Evolutionary conservation across 2,888 invertebrate genomes (phyloP).

Genomic region (Cataglyphis rosenhaueri): DNA sequence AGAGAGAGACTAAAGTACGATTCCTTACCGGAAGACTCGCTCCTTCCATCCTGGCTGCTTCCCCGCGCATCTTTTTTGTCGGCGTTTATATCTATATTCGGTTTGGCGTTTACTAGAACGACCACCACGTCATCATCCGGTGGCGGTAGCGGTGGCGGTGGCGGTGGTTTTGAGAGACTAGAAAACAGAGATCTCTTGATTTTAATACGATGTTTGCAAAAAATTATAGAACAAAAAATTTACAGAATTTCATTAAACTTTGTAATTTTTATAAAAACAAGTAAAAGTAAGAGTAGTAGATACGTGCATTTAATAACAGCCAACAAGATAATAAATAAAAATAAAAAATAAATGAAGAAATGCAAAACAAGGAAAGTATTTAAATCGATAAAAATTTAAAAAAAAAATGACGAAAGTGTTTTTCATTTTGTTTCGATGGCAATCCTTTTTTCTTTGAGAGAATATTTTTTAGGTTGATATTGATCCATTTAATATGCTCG

Average conservation of each 20-base stretch:
- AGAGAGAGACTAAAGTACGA: neutral
- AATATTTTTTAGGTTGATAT: neutral
- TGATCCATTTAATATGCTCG: neutral
- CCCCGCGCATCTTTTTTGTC: conserved; percentile 75
- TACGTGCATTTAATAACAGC: neutral
- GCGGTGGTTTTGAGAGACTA: conserved; percentile 79
- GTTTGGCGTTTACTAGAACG: conserved; percentile 62
- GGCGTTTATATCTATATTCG: conserved; percentile 66
- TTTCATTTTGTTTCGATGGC: neutral
- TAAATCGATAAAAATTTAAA: neutral
- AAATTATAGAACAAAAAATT: neutral
- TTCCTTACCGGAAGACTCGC: conserved; percentile 53
- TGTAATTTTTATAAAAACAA: neutral
- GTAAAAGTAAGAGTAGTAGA: neutral
- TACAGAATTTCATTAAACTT: neutral
- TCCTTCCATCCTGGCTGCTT: conserved; percentile 56
- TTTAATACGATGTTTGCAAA: neutral
- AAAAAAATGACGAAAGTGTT: neutral
- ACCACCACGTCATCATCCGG: conserved; percentile 81
- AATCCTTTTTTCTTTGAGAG: neutral
- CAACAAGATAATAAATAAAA: neutral
- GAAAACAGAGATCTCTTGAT: conserved; percentile 12
- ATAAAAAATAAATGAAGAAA: neutral
- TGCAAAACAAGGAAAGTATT: neutral
- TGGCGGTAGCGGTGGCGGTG: conserved; percentile 83